phyloP scores from a whole-genome alignment of 2,888 invertebrate genomes.

The Elmis aenea region DNA sequence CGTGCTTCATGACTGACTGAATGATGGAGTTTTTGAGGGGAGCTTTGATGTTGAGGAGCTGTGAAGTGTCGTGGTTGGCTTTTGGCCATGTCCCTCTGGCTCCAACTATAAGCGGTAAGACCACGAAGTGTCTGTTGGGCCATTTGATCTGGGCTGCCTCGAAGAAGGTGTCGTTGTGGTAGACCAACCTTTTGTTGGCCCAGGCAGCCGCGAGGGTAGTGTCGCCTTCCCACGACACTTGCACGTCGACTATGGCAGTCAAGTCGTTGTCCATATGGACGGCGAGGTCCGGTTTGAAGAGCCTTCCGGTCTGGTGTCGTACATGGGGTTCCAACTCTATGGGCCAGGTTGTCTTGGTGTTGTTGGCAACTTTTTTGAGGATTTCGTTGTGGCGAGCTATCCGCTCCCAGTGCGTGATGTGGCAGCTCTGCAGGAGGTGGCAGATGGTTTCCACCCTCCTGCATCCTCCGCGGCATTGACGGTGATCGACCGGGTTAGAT shows the following conservation, averaged over 20 bases:
- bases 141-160: slow-evolving; percentile 1
- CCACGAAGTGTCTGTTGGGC: neutral
- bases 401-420: slow-evolving; percentile 6
- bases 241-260: neutral
- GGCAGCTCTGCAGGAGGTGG: slow-evolving; percentile 14
- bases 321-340: no score
- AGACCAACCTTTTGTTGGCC: neutral
- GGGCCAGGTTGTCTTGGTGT: no score
- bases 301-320: neutral
- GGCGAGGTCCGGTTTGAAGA: slow-evolving; percentile 1
- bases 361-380: slow-evolving; percentile 13
- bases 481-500: no score
- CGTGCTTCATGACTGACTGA: no score
- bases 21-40: no score
- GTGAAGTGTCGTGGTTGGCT: no score
- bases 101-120: neutral
- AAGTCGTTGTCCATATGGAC: slow-evolving; percentile 1
- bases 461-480: no score
- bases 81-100: no score
- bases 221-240: slow-evolving; percentile 1
- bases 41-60: no score
- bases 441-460: no score
- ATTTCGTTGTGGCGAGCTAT: slow-evolving; percentile 21
- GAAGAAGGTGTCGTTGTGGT: neutral
- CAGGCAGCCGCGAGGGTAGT: neutral